phyloP scores from a whole-genome alignment of 2,888 invertebrate species.

The Hydraecia micacea region DNA sequence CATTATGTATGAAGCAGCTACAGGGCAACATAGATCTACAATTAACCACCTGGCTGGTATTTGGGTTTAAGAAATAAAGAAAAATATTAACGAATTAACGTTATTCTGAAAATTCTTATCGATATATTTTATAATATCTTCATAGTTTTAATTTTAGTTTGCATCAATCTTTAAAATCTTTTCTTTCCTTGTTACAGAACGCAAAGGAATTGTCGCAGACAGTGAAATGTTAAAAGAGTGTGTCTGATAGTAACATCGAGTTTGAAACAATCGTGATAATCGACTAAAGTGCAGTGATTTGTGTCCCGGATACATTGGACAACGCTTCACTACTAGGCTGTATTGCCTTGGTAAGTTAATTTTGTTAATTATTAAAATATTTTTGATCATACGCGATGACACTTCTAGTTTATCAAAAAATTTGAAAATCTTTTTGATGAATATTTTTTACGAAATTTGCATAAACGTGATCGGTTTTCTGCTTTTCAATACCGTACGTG shows the following conservation, averaged over 20 bases:
- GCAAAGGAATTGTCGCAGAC: constrained; percentile 72
- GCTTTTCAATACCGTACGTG: constrained; percentile 11
- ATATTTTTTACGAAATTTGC: not conserved
- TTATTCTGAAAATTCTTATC: not conserved
- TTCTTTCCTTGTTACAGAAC: constrained; percentile 74
- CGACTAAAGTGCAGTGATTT: constrained; percentile 76
- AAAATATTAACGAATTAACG: not conserved
- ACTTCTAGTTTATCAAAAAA: not conserved
- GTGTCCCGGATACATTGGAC: constrained; percentile 74
- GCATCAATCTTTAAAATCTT: not conserved
- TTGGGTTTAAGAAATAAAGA: not conserved
- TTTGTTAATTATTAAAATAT: not conserved
- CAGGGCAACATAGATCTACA: too few relatives aligned
- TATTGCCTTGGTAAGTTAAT: constrained; percentile 80
- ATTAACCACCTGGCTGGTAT: too few relatives aligned
- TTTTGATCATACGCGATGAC: not conserved
- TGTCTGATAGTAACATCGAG: constrained; percentile 55
- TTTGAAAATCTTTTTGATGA: not conserved
- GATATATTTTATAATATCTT: not conserved
- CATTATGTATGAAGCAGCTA: too few relatives aligned
- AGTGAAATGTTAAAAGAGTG: constrained; percentile 67
- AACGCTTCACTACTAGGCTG: constrained; percentile 73
- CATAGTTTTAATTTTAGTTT: not conserved
- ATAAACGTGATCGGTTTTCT: constrained; percentile 9
- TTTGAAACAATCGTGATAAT: constrained; percentile 64